These are phyloP conservation scores for Orientallactaga sibirica DNA, from an alignment of 2,797 vertebrate genomes.

Conservation along the genomic window DNA sequence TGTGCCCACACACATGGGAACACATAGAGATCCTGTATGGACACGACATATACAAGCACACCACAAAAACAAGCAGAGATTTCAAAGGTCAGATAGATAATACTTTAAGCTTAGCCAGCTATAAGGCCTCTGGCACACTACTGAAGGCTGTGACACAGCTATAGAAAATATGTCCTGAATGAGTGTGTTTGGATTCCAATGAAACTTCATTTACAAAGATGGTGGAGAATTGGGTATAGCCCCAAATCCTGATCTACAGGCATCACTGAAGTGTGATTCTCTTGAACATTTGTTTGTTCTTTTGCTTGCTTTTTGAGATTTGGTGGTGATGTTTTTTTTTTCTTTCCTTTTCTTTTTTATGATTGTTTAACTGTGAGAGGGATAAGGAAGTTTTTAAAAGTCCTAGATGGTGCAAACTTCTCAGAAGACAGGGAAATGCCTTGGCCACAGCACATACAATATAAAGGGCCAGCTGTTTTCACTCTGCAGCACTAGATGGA, in stretches of 20 bases:
- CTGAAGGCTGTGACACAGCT: neutral
- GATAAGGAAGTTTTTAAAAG: neutral
- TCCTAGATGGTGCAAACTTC: slow-evolving; percentile 34
- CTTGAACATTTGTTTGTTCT: slow-evolving; percentile 47
- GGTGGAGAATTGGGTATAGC: neutral
- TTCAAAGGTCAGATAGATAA: neutral
- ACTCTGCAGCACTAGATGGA: slow-evolving; percentile 40
- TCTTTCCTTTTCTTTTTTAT: neutral
- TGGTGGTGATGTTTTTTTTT: neutral
- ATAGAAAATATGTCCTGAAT: neutral
- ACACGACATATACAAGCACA: no score
- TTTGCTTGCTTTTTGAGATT: neutral
- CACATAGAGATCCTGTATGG: no score
- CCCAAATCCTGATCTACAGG: neutral
- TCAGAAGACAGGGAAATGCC: slow-evolving; percentile 35
- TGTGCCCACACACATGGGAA: no score
- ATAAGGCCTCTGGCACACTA: neutral
- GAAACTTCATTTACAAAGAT: slow-evolving; percentile 43
- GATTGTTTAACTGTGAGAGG: slow-evolving; percentile 33
- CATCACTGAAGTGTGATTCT: neutral
- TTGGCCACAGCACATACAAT: neutral
- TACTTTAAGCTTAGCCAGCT: neutral
- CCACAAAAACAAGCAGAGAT: neutral
- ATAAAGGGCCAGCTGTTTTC: slow-evolving; percentile 75
- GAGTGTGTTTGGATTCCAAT: neutral